A percentile compares a stretch with the other conserved stretches of the same genome.
phyloP scores from a whole-genome alignment of 2,113 vertebrate species.

The Pomatorhinus ruficollis region DNA sequence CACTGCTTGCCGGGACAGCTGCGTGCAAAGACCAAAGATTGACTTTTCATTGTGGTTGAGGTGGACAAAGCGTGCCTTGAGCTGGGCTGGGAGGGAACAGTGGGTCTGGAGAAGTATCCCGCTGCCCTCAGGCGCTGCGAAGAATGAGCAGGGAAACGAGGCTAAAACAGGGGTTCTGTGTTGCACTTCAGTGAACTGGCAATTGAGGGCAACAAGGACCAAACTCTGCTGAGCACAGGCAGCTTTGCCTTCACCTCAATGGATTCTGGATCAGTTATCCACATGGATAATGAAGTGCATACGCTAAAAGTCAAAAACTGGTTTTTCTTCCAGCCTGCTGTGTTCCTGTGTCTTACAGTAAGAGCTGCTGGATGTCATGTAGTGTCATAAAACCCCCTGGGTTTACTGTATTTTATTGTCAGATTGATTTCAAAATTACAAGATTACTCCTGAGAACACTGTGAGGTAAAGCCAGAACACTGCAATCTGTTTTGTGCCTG shows the following conservation, averaged over 20 bases:
- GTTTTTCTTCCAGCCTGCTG: not conserved
- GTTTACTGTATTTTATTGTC: not conserved
- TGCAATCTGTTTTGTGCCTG: not conserved
- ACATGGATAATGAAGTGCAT: not conserved
- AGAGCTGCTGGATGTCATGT: not conserved
- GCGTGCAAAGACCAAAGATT: not conserved
- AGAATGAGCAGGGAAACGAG: not conserved
- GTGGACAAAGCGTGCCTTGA: not conserved
- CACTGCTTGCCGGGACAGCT: accelerated
- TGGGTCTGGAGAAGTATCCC: not conserved
- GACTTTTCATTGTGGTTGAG: not conserved
- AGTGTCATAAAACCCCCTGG: accelerated
- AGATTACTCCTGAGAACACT: accelerated
- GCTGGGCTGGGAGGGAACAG: not conserved
- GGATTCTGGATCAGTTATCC: not conserved
- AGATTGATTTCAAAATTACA: not conserved
- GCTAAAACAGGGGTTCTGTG: accelerated
- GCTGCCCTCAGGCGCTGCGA: accelerated
- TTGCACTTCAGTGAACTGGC: not conserved
- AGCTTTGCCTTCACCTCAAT: not conserved
- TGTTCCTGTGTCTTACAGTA: not conserved
- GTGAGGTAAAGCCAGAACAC: not conserved
- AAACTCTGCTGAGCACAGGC: accelerated
- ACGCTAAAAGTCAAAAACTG: not conserved
- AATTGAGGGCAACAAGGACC: accelerated